These are phyloP conservation scores for Lobophora halterata DNA, from an alignment of 2,888 invertebrate genomes.

Conservation along the genomic window DNA sequence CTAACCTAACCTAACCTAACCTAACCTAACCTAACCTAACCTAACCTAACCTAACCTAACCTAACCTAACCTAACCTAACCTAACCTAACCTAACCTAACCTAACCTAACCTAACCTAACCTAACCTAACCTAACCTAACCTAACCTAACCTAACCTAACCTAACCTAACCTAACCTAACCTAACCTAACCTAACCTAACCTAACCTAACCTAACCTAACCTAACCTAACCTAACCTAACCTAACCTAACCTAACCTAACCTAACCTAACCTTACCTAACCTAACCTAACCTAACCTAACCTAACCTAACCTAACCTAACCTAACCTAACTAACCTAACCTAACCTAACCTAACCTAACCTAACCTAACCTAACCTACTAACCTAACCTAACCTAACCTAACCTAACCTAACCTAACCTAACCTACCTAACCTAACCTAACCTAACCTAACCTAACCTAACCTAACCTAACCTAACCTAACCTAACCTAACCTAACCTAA, in stretches of 20 bases:
- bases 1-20: constrained; percentile 27
- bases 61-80: constrained; percentile 28
- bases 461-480: constrained; percentile 32
- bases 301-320: constrained; percentile 16
- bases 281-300: constrained; percentile 14
- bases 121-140: constrained; percentile 29
- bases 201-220: constrained; percentile 21
- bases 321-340: constrained; percentile 23
- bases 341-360: constrained; percentile 26
- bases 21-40: constrained; percentile 29
- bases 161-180: constrained; percentile 24
- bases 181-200: constrained; percentile 23
- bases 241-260: constrained; percentile 18
- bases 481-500: constrained; percentile 28
- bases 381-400: constrained; percentile 23
- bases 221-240: constrained; percentile 20
- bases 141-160: constrained; percentile 23
- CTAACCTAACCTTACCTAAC: constrained; percentile 17
- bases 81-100: constrained; percentile 29
- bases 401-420: constrained; percentile 28
- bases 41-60: constrained; percentile 30
- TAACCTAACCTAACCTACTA: constrained; percentile 22
- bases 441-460: constrained; percentile 30
- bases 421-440: constrained; percentile 26
- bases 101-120: constrained; percentile 30